A percentile compares a stretch with the other conserved stretches of the same genome.
Evolutionary conservation across 2,797 vertebrate species (phyloP).

Genomic region (Lacerta agilis): DNA sequence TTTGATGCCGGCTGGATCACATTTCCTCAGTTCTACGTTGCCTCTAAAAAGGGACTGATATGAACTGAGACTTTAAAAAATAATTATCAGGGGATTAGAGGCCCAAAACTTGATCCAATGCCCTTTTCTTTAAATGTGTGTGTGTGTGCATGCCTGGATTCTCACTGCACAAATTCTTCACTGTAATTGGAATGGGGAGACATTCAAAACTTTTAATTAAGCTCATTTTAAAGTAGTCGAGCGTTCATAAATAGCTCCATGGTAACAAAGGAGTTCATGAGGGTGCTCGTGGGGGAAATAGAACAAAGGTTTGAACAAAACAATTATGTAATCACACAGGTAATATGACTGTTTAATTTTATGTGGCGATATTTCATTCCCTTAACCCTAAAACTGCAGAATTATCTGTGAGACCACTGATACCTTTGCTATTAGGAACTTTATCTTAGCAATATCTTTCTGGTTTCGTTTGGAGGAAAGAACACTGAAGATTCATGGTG

Average conservation of each 20-base stretch:
- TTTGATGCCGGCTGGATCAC: not conserved
- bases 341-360: not conserved
- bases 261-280: not conserved
- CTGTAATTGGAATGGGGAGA: not conserved
- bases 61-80: slow-evolving; percentile 10
- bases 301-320: not conserved
- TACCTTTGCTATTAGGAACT: not conserved
- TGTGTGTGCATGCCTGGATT: not conserved
- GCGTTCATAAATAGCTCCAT: not conserved
- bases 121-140: not conserved
- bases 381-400: not conserved
- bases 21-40: not conserved
- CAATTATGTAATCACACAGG: not conserved
- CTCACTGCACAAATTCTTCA: not conserved
- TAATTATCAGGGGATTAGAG: not conserved
- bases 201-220: not conserved
- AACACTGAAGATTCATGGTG: not conserved
- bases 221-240: not conserved
- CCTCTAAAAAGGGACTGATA: not conserved
- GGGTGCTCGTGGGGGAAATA: not conserved
- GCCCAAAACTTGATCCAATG: not conserved
- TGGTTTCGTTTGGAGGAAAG: not conserved
- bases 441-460: too few relatives aligned
- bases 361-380: not conserved
- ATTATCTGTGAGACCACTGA: not conserved